These are phyloP conservation scores for Isoperla grammatica DNA, from an alignment of 2,888 invertebrate genomes.

Conservation along the genomic window DNA sequence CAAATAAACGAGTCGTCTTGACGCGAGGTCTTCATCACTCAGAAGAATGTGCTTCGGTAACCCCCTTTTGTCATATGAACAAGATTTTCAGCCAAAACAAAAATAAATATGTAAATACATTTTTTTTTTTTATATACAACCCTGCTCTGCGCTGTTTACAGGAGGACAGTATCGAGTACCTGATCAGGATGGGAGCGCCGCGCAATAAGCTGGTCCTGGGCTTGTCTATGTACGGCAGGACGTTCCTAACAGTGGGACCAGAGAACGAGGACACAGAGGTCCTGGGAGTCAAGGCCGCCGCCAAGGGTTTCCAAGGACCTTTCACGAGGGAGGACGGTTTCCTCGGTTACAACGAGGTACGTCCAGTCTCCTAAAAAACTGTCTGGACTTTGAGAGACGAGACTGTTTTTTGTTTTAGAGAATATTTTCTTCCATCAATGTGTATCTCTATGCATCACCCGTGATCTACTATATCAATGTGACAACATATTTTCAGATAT, in stretches of 20 bases:
- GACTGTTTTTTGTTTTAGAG: background rate
- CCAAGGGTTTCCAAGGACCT: slow-evolving; percentile 68
- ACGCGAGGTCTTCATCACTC: no score
- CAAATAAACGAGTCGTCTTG: no score
- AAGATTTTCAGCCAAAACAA: no score
- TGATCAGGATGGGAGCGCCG: slow-evolving; percentile 66
- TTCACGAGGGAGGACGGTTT: slow-evolving; percentile 75
- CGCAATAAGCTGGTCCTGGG: slow-evolving; percentile 75
- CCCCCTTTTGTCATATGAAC: no score
- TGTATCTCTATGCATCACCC: no score
- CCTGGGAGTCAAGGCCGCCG: slow-evolving; percentile 52
- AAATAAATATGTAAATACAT: no score
- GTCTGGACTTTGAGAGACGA: background rate
- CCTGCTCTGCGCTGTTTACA: no score
- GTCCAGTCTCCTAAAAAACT: no score
- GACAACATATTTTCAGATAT: slow-evolving; percentile 21
- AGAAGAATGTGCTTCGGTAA: no score
- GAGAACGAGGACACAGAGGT: slow-evolving; percentile 38
- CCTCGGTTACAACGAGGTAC: slow-evolving; percentile 82
- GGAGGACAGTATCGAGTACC: slow-evolving; percentile 59
- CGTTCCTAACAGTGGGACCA: slow-evolving; percentile 53
- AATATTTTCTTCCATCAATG: background rate
- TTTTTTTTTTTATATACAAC: no score
- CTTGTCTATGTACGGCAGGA: slow-evolving; percentile 77
- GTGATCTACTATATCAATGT: background rate